Evolutionary conservation across 2,113 vertebrate species (phyloP), one percentile per base, ranked within the genome.

Genomic region (Rhabdornis inornatus): DNA sequence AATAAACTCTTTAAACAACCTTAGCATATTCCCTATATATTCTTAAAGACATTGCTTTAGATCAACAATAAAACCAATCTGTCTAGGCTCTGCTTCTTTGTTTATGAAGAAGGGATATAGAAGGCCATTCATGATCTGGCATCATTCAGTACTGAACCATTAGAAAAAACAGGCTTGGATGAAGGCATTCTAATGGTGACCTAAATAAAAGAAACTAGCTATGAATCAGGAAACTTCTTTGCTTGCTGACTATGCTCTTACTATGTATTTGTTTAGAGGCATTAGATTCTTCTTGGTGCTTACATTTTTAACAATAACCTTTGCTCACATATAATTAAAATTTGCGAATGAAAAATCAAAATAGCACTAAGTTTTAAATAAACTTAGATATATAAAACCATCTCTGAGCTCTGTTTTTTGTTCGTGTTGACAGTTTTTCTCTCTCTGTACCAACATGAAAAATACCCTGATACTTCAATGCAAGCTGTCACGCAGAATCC

Each of bases 141-240:
- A 91, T 81, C n/a, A 60, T 79, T 96, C 82, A 90, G 64, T 53
- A 66, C 49, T 91, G 81, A 83, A 65, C 56, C 2, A 39, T 52
- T 92, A 81, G 56, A 89, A 94, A 79, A 93, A 92, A 52, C 31
- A 68, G 69, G 49, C 79, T 96, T 68, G 61, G 78, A 94, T 83
- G 61, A 91, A 87, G 71, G 85, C n/a, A 15, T 87, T 94, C 87
- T 75, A 77, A 52, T 4, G 1, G 82, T 95, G 92, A 95, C 95
- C 94, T 92, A 95, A 95, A 94, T 94, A 93, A 95, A 93, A 52
- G 16, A 92, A 95, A 52, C 47, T 44, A 89, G 70, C 68, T 52
- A 70, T 55, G 79, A 94, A 92, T 91, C 68, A 83, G 53, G 76
- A 72, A 90, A 90, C 57, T 37, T 94, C 42, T 71, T 81, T 49